Evolutionary conservation across 2,797 vertebrate species (phyloP), one percentile per base, ranked within the genome.

Genomic region (Pseudocheirus occidentalis): DNA sequence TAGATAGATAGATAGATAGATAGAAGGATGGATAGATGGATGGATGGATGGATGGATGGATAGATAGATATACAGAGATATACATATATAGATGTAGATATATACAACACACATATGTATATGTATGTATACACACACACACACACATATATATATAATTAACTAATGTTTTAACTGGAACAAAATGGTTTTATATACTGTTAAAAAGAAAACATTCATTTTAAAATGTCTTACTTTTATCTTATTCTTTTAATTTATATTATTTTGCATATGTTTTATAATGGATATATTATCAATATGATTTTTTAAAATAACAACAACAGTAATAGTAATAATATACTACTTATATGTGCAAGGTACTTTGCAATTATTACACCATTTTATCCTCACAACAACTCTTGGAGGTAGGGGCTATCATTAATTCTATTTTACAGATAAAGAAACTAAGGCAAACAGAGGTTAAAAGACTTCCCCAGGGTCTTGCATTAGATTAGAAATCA

Each of bases 111-210:
- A 5, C 5, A 5, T 52, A 5, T 52, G 50, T 52, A 5, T 5
- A 5, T 52, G 50, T 5, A 5, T 52, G 50, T 5, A 5, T 52
- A 5, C 5, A 5, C 5, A 5, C 7, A 6, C 7, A 6, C 7
- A 6, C 7, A 6, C 5, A 6, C 7, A 6, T 53, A 6, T 53
- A 6, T 9, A 53, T 53, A 6, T 9, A 53, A 9, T 53, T 53
- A 53, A 31, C 4, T n/a, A 66, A n/a, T 14, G 14, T n/a, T 66
- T 66, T 66, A 5, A 4, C 29, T 62, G 62, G 62, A 66, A 3
- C 1, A n/a, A n/a, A 66, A 66, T 66, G 31, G 14, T 66, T 66
- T 66, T 34, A n/a, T 66, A 14, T 66, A 16, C 34, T n/a, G 0
- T 66, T 31, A 62, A 66, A 14, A 66, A 34, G 3, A 16, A n/a